phyloP scores from a whole-genome alignment of 2,113 vertebrate genomes.

The Ameiurus melas region DNA sequence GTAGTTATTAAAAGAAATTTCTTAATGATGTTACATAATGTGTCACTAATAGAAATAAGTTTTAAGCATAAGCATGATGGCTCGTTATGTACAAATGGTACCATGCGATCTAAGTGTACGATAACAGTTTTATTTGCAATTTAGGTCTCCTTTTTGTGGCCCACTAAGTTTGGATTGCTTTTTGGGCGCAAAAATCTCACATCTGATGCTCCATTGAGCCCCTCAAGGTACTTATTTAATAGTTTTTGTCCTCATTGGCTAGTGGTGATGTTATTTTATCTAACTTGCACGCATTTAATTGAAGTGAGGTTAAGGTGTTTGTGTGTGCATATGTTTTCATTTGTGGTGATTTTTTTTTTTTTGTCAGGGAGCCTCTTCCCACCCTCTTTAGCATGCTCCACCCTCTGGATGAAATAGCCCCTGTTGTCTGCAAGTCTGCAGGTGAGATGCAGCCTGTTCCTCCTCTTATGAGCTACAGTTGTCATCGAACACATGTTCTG shows the following conservation, averaged over 20 bases:
- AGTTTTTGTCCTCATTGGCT: not conserved
- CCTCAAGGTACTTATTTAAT: conserved; percentile 72
- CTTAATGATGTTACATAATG: not conserved
- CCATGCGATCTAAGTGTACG: not conserved
- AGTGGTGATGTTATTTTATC: not conserved
- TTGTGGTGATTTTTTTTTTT: conserved; percentile 13
- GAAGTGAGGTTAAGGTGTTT: not conserved
- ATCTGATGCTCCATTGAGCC: conserved; percentile 78
- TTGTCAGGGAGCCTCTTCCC: conserved; percentile 86
- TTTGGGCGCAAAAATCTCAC: conserved; percentile 85
- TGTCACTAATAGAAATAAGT: not conserved
- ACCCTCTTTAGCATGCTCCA: conserved; percentile 97
- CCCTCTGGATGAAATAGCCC: conserved; percentile 93
- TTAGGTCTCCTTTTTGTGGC: conserved; percentile 91
- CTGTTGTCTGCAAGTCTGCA: conserved; percentile 86
- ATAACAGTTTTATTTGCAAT: not conserved
- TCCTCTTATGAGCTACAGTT: too few relatives aligned
- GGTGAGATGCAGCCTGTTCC: conserved; percentile 67
- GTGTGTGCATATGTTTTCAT: not conserved
- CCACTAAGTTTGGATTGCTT: conserved; percentile 90
- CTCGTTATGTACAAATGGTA: not conserved
- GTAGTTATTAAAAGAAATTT: too few relatives aligned
- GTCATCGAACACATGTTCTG: not conserved
- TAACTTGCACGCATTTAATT: not conserved
- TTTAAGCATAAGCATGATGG: not conserved